Evolutionary conservation across 2,888 invertebrate genomes (phyloP).

Genomic region (Dasypolia templi): DNA sequence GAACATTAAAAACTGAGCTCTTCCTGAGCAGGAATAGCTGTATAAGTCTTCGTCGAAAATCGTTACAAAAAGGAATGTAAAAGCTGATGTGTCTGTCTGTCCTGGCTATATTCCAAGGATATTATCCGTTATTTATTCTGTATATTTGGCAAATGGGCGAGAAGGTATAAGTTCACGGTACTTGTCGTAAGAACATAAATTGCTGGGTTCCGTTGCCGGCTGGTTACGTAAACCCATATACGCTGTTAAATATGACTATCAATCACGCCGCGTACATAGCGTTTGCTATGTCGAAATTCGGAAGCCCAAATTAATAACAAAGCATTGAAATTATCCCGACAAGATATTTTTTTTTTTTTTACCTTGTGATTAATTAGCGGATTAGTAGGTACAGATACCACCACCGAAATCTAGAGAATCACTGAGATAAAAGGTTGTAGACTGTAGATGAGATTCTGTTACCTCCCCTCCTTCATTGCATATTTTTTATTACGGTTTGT

Average conservation of each 20-base stretch:
- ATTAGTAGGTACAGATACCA: too few relatives aligned
- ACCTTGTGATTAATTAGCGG: not conserved
- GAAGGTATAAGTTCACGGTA: not conserved
- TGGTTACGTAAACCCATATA: not conserved
- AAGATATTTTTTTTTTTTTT: not conserved
- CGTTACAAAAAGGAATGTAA: not conserved
- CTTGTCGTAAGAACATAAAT: not conserved
- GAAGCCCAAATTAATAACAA: not conserved
- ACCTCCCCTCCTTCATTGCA: too few relatives aligned
- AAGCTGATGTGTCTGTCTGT: not conserved
- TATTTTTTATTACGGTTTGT: not conserved
- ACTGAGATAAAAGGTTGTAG: not conserved
- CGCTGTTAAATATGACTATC: not conserved
- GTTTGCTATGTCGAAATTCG: not conserved
- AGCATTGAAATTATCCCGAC: not conserved
- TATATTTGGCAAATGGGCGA: constrained; percentile 8
- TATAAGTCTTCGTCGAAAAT: too few relatives aligned
- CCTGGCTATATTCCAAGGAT: constrained; percentile 26
- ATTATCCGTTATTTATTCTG: constrained; percentile 2
- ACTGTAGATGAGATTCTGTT: not conserved
- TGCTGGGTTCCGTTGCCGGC: not conserved
- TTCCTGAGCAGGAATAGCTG: too few relatives aligned
- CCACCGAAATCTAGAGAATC: not conserved
- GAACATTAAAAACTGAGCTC: too few relatives aligned
- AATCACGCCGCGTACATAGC: not conserved